Evolutionary conservation across 2,113 vertebrate species (phyloP), one percentile per base, ranked within the genome.

Genomic region (Semnopithecus entellus): DNA sequence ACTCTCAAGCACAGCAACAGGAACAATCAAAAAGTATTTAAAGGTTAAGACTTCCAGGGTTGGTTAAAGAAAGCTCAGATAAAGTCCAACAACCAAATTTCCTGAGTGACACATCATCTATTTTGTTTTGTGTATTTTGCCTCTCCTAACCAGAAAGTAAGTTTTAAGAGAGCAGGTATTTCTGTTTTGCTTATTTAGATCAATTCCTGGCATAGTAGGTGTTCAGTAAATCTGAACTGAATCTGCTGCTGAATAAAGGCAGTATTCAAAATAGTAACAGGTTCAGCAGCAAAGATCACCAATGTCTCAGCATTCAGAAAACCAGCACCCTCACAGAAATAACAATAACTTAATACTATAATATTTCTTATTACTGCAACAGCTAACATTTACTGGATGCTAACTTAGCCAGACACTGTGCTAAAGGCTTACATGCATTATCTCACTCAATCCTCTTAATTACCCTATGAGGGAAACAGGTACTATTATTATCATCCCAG

Each of bases 241-340:
- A 93, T n/a, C 57, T 89, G 6, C 79, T 87, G 59, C 48, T 87
- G 43, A 96, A 80, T 76, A 91, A 95, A 90, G 45, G 40, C 55
- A 94, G 4, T 78, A 88, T 81, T 84, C 84, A 92, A 96, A 94
- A 81, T 10, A 93, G 35, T 6, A 61, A 95, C 52, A 83, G 35
- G 50, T 23, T 92, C 84, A 90, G n/a, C 32, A 84, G 59, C 90
- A 96, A 95, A 92, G 43, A 91, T 55, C 76, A 88, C 70, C 92
- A 55, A 94, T 59, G 32, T 22, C 50, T 92, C 66, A 76, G 48
- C 50, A 61, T 61, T 87, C 23, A n/a, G 94, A 91, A 84, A 22
- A 23, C 2, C n/a, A 94, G 55, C 76, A 96, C 93, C 27, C n/a
- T 90, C 43, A 76, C 27, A 95, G n/a, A 94, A 94, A 78, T 52